These are phyloP conservation scores for Plagodis dolabraria DNA, from an alignment of 2,888 invertebrate genomes.

Conservation along the genomic window DNA sequence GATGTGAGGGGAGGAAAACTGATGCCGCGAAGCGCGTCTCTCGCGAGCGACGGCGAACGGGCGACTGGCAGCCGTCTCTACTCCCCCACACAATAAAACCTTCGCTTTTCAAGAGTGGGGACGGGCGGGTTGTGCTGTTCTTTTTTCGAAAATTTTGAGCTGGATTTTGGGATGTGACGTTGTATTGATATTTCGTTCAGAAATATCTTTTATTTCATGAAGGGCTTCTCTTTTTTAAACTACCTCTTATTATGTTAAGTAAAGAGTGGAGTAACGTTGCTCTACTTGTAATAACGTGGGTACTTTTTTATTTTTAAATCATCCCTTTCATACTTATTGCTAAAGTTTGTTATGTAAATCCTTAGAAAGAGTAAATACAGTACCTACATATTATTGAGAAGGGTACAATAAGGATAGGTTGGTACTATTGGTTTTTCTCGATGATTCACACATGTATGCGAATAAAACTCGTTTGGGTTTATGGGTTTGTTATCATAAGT, in stretches of 20 bases:
- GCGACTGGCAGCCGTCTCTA: slow-evolving; percentile 64
- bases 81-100: slow-evolving; percentile 73
- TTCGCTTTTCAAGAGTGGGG: slow-evolving; percentile 77
- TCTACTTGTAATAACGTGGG: no score
- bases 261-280: no score
- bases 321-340: no score
- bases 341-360: no score
- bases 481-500: slow-evolving; percentile 30
- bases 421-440: slow-evolving; percentile 10
- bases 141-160: slow-evolving; percentile 54
- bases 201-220: no score
- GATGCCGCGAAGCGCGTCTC: slow-evolving; percentile 74
- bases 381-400: background rate
- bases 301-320: no score
- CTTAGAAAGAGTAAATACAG: no score
- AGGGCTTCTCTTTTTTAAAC: no score
- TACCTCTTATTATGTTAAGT: no score
- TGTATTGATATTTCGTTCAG: no score
- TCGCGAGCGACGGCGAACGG: slow-evolving; percentile 69
- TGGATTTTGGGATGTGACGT: slow-evolving; percentile 17
- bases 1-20: slow-evolving; percentile 65
- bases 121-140: slow-evolving; percentile 38
- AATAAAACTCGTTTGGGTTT: slow-evolving; percentile 33
- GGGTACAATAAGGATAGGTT: background rate
- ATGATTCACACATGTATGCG: slow-evolving; percentile 30